phyloP scores from a whole-genome alignment of 2,888 invertebrate species.

The Coelogynopora nodosa region DNA sequence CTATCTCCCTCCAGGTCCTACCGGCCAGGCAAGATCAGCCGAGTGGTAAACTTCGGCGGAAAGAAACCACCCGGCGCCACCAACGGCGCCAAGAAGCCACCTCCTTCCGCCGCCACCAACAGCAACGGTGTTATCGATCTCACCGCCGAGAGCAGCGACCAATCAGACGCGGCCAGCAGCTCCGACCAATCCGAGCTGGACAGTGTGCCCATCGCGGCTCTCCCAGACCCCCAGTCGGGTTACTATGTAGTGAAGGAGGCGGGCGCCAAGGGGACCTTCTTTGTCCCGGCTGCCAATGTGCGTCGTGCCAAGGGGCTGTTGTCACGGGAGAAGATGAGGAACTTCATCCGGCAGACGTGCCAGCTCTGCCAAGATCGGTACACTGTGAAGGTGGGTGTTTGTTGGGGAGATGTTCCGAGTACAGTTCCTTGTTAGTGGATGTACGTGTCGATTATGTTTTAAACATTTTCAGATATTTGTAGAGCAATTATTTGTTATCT shows the following conservation, averaged over 20 bases:
- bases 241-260: not conserved
- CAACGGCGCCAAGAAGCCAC: not conserved
- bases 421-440: too few relatives aligned
- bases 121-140: not conserved
- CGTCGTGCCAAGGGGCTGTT: not conserved
- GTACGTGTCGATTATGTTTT: too few relatives aligned
- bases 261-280: not conserved
- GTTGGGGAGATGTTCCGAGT: too few relatives aligned
- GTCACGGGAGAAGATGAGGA: not conserved
- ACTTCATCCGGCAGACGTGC: not conserved
- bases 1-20: not conserved
- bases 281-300: not conserved
- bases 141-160: not conserved
- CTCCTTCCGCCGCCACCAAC: not conserved
- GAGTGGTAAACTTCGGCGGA: not conserved
- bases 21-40: not conserved
- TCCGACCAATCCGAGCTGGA: not conserved
- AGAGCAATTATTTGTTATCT: too few relatives aligned
- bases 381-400: not conserved
- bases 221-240: not conserved
- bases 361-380: not conserved
- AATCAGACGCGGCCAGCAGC: not conserved
- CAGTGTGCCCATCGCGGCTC: not conserved
- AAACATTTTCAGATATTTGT: too few relatives aligned
- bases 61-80: not conserved